Evolutionary conservation across 2,888 invertebrate genomes (phyloP), one percentile per base, ranked within the genome.

Genomic region (Sesamia inferens): DNA sequence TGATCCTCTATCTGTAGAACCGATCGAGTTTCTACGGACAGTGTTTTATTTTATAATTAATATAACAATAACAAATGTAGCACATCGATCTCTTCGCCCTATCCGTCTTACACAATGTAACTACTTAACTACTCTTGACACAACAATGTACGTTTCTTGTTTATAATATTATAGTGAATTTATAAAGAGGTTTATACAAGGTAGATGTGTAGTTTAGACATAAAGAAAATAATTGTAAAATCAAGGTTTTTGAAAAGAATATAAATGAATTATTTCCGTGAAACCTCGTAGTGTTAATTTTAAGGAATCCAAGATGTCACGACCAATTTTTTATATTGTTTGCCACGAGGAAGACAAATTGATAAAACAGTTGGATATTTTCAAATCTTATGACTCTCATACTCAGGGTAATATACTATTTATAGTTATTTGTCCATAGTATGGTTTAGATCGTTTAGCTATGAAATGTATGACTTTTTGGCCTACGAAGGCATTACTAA

Each of bases 131-230:
- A 31, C 31, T 79, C 68, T 84, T 83, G 80, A 85, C 82, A 82
- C 78, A 84, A 82, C 80, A 76, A 78, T 88, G 84, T 82, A 74
- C 83, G 85, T 84, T 79, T 81, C 80, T 86, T 89, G 87, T 81
- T 83, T 86, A 89, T 84, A 83, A 87, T 88, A 85, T 84, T 91
- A 93, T 94, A 93, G 92, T 92, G 92, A 93, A 94, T 94, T 94
- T 94, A 92, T 93, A 92, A 95, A 91, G 96, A 96, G 96, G 96
- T 96, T 96, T 95, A 96, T 96, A 96, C 96, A 96, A 96, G 96
- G 96, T 96, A 96, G 96, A 94, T 89, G 91, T 91, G 94, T 95
- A 95, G 95, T 85, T 89, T 95, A 96, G 95, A 90, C 86, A 90
- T 94, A 80, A 94, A 92, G 63, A 85, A 84, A 79, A 70, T 86